phyloP scores from a whole-genome alignment of 2,113 vertebrate species.

The Myrmophylax atrothorax region DNA sequence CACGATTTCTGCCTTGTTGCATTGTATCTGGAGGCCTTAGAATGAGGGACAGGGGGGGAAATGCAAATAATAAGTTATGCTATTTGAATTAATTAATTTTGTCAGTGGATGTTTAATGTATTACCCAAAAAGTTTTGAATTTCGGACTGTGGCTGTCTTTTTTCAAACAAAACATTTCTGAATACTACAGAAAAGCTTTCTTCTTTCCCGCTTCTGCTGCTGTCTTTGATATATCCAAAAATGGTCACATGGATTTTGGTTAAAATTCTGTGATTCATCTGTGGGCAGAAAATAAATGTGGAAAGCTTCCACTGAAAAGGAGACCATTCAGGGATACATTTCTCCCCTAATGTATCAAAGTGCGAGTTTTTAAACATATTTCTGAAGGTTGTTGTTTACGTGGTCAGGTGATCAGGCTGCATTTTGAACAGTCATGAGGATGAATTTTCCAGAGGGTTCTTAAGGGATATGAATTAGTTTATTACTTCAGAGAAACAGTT shows the following conservation, averaged over 20 bases:
- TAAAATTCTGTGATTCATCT: conserved; percentile 48
- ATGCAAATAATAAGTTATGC: background rate
- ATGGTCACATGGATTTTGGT: conserved; percentile 13
- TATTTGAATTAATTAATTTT: background rate
- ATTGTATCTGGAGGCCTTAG: background rate
- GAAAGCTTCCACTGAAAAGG: background rate
- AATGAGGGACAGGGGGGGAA: background rate
- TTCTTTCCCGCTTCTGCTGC: background rate
- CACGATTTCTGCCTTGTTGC: background rate
- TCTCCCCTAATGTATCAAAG: background rate
- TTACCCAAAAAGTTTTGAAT: background rate
- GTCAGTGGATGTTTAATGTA: background rate
- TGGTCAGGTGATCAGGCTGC: background rate
- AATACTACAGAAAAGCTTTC: background rate
- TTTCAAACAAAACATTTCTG: background rate
- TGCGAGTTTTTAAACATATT: background rate
- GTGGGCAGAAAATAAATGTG: conserved; percentile 13
- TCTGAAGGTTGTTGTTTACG: background rate
- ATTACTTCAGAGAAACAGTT: background rate
- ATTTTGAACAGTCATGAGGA: background rate
- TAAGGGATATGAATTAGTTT: background rate
- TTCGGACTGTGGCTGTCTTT: background rate
- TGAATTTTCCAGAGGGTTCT: background rate
- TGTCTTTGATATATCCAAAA: background rate
- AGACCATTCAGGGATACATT: background rate